Conservation (phyloP, 2,113 vertebrate genomes). For the Otus sunia region DNA sequence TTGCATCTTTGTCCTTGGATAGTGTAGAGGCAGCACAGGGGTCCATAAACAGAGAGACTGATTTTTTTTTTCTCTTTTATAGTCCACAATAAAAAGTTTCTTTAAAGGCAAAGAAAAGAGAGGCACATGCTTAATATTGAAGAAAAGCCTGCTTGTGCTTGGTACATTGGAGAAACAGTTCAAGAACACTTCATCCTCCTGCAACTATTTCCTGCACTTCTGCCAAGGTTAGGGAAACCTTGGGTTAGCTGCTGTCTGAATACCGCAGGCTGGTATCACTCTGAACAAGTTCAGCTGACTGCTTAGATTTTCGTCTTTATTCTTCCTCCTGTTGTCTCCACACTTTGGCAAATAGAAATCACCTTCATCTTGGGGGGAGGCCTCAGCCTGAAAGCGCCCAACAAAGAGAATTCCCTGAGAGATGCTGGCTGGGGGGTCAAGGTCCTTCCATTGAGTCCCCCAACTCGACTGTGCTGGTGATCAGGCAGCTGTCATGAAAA, state of each 20-base stretch:
- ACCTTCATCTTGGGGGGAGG: background rate
- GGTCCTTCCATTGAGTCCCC: conserved; percentile 1
- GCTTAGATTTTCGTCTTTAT: conserved; percentile 23
- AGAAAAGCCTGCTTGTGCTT: conserved; percentile 47
- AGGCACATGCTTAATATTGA: conserved; percentile 25
- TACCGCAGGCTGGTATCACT: background rate
- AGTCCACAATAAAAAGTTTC: conserved; percentile 56
- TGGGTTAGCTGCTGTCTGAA: conserved; percentile 34
- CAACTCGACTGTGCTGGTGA: background rate
- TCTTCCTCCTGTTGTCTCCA: conserved; percentile 13
- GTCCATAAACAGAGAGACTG: conserved; percentile 22
- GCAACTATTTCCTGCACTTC: conserved; percentile 38
- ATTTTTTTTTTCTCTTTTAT: background rate
- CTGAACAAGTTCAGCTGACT: conserved; percentile 50
- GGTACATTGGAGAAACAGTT: conserved; percentile 39
- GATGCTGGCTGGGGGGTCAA: background rate
- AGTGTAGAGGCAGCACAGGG: background rate
- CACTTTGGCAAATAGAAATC: conserved; percentile 28
- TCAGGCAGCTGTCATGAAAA: background rate
- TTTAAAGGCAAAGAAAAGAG: conserved; percentile 43
- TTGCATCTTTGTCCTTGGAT: conserved; percentile 66
- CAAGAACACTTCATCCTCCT: conserved; percentile 62
- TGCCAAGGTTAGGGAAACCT: conserved; percentile 68
- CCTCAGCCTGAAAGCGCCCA: background rate
- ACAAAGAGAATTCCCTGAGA: conserved; percentile 11